Evolutionary conservation across 2,797 vertebrate species (phyloP), one percentile per base, ranked within the genome.

Genomic region (Epinephelus awoara): DNA sequence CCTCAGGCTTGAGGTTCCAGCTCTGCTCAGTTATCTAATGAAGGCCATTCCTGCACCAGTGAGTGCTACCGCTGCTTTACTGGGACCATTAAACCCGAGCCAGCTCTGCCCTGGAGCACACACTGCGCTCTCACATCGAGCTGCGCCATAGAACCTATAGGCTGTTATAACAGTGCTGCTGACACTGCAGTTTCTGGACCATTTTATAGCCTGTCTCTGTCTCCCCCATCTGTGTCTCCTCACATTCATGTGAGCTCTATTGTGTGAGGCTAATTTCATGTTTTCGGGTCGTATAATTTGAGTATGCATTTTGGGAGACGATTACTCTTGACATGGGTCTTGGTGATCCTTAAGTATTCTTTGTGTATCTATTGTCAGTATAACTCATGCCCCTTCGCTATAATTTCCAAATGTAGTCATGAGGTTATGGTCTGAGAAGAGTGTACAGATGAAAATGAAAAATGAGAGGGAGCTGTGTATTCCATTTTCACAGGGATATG

Each of bases 61-160:
- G 87, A 84, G 67, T 79, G 65, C 89, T 64, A 86, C 85, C 57
- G 83, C 82, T 90, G 81, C 88, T 93, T 94, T 92, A 91, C 91
- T 89, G 84, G 84, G 85, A 79, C 86, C 84, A 87, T 92, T 93
- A 94, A 94, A 92, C 83, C 63, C 69, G 64, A 88, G 83, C 75
- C 77, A 76, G 85, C 77, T 88, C 79, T 92, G 81, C 86, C 89
- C 85, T 10, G 68, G 77, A 91, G 93, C 86, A 42, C 69, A 72
- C 73, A 23, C 68, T 56, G 64, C 34, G 57, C 82, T 83, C 85
- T 85, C 84, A 73, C 78, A 75, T 70, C 5, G 85, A 89, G 89
- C 85, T 83, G 83, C 70, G 2, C 89, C 75, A 52, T 79, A 79
- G 85, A 84, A 82, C 91, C 90, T 85, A 80, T 74, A 82, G 88